Conservation (phyloP, 2,797 vertebrate species). For the Leucoraja ocellata region DNA sequence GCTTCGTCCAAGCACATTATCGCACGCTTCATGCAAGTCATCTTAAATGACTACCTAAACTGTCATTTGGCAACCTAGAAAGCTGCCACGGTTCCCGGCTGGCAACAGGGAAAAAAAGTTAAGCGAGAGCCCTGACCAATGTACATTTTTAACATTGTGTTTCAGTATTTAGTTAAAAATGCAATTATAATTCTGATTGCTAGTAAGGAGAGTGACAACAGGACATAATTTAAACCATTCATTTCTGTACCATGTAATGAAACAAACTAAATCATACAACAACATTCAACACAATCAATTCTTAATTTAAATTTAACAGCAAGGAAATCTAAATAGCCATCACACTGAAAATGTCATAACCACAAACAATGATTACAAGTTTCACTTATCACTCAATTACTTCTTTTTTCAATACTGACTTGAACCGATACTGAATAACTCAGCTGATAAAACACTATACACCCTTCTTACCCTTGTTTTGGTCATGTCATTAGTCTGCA, state of each 20-base stretch:
- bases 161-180: background rate
- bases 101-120: no score
- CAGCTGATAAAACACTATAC: background rate
- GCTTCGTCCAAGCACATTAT: no score
- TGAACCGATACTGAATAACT: background rate
- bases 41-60: no score
- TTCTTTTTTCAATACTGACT: background rate
- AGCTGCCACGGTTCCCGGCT: no score
- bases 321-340: background rate
- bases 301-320: background rate
- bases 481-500: background rate
- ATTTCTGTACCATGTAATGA: background rate
- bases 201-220: background rate
- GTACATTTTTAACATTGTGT: no score
- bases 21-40: no score
- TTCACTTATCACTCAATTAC: background rate
- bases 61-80: no score
- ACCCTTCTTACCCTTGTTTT: background rate
- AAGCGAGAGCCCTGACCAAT: no score
- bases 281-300: background rate
- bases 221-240: background rate
- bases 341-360: background rate
- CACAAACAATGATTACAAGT: background rate
- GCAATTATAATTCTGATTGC: background rate
- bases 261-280: background rate